Percentiles rank a stretch among this genome's conserved stretches.
These are phyloP conservation scores for Fringilla coelebs DNA, from an alignment of 2,797 vertebrate genomes.

Conservation along the genomic window DNA sequence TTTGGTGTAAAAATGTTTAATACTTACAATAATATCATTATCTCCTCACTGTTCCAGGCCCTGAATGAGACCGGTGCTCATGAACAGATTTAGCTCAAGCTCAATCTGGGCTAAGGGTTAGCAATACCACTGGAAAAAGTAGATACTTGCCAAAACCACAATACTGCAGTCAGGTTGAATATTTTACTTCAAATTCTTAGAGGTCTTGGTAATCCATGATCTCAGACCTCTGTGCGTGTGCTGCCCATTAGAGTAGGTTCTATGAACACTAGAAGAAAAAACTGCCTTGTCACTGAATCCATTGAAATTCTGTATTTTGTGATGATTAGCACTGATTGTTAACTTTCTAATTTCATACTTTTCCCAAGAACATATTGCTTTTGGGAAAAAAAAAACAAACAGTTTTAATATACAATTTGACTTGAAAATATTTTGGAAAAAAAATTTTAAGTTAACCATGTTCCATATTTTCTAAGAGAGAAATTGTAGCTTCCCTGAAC, in stretches of 20 bases:
- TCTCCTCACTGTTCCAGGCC: not conserved
- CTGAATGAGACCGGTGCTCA: not conserved
- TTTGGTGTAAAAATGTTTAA: not conserved
- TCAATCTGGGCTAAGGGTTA: not conserved
- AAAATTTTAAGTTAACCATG: not conserved
- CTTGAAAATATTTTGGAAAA: not conserved
- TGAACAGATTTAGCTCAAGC: not conserved
- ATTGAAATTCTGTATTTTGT: not conserved
- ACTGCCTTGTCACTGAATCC: not conserved
- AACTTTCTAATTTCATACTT: not conserved
- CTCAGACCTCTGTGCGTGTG: fast-evolving
- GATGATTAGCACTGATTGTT: not conserved
- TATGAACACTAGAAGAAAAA: not conserved
- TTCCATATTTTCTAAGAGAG: not conserved
- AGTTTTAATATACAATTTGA: not conserved
- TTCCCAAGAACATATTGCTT: not conserved
- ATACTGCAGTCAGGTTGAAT: not conserved
- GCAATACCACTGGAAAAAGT: not conserved
- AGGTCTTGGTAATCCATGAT: not conserved
- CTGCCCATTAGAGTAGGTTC: not conserved
- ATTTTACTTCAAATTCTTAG: not conserved
- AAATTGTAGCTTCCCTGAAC: not conserved
- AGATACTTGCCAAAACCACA: not conserved
- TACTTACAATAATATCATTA: not conserved
- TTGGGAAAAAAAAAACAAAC: not conserved